A percentile compares a stretch with the other conserved stretches of the same genome.
phyloP scores from a whole-genome alignment of 2,797 vertebrate genomes.

The Staurois parvus region DNA sequence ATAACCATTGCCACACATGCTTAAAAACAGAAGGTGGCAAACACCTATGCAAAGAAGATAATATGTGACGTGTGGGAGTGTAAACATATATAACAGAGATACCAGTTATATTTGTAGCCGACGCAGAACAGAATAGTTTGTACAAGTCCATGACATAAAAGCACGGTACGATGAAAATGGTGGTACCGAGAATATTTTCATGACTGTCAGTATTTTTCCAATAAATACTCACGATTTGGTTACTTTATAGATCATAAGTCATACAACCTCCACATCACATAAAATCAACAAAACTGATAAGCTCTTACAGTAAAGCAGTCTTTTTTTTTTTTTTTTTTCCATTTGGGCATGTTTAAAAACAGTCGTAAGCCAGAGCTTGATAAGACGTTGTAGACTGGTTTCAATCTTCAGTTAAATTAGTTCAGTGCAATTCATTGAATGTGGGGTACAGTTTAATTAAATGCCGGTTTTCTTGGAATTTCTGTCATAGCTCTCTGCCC shows the following conservation, averaged over 20 bases:
- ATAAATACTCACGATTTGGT: no score
- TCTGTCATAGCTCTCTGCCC: slow-evolving; percentile 1
- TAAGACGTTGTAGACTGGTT: not conserved
- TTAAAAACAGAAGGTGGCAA: no score
- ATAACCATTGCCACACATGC: not conserved
- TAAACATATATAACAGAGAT: no score
- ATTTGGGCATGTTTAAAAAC: no score
- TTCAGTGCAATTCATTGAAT: not conserved
- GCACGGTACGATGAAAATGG: no score
- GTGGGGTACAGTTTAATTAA: not conserved
- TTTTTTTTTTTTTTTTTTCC: no score
- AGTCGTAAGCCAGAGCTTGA: not conserved
- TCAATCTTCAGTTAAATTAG: not conserved
- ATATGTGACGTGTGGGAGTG: no score
- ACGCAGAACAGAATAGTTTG: not conserved
- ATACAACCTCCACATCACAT: not conserved
- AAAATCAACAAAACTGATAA: not conserved
- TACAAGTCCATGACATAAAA: not conserved
- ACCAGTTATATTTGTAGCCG: no score
- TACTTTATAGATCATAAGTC: not conserved
- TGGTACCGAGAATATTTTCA: not conserved
- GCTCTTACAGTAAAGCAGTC: not conserved
- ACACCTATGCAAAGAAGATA: no score
- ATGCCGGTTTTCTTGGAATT: slow-evolving; percentile 21
- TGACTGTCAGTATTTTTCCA: no score